Evolutionary conservation across 2,797 vertebrate species (phyloP), one percentile per base, ranked within the genome.

Genomic region (Pitangus sulphuratus): DNA sequence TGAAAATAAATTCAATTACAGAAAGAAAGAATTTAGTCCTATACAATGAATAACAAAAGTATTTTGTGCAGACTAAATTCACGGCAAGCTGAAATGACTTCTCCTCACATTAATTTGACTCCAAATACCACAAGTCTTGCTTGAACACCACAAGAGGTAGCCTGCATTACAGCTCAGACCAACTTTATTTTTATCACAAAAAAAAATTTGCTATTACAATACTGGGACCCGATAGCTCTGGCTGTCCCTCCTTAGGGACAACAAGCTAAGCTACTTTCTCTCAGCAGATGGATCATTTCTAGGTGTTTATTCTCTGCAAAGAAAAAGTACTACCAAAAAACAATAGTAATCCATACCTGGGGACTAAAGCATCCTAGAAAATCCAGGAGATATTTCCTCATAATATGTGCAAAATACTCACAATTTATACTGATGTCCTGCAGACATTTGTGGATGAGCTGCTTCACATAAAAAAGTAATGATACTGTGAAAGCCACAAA

Each of bases 191-290:
- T 76, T 51, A 48, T 39, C 47, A 76, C 31, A 72, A 81, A 66
- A 12, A 53, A 45, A 76, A 74, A 82, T 84, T 88, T 88, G 30
- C 21, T 66, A 70, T 6, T 58, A 56, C n/a, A 66, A 11, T 39
- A 50, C 16, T 2, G 5, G 66, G 16, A 81, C 18, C 14, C 18
- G 47, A 51, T 31, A 62, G 22, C 22, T 78, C 19, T 84, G 45
- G 28, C 25, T 90, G 42, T 65, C 61, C 61, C 16, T 72, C 83
- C 70, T 86, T 45, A 82, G 60, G 56, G 70, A 84, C 15, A 72
- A 31, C 42, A 86, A 91, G 12, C 5, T 88, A 81, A 78, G 57
- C 26, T 81, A 50, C 20, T 88, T 81, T 88, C 47, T 93, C 10
- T 89, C 66, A 81, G 64, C 40, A 50, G 69, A 60, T 0, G 2